Base-by-base conservation (phyloP, 2,888 invertebrate species). In the Smittia aterrima region DNA sequence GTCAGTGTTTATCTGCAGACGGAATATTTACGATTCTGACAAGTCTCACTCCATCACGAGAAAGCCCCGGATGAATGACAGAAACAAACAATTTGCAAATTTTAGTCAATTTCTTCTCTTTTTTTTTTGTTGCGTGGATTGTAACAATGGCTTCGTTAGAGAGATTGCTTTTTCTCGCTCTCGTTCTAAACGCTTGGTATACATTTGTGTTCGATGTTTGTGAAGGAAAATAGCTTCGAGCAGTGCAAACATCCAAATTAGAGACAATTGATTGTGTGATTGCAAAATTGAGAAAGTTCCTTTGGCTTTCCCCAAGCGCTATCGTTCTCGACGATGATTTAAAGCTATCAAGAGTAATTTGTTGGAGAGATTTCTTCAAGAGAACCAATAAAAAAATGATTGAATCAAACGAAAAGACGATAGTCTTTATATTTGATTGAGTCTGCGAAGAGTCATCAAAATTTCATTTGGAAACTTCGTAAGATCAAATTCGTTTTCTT, bases 251-350 rank as follows among this genome's bases (percentile, higher is more conserved):
- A 47, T 16, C 47, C 47, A 47, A 47, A 47, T 47, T 47, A 47
- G 47, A 47, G 47, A 47, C 47, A 47, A 47, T 47, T 47, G 47
- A 47, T 47, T 47, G 47, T 16, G 11, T 47, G n/a, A 47, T 47
- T n/a, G 11, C 47, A 47, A 38, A 38, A 47, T n/a, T 47, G 47
- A 47, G 11, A 3, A n/a, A 47, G 16, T 47, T 47, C 32, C 16
- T 47, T 47, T n/a, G n/a, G n/a, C 47, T 47, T 11, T 6, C 7
- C n/a, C 47, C 11, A n/a, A 47, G 2, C n/a, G 47, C 9, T 38
- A n/a, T 47, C 47, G 9, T 38, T 47, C 32, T 32, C 32, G 32
- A 32, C 32, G 32, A 32, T 6, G 32, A 6, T 32, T 32, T 32
- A 32, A 32, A 32, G 32, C 32, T 32, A 32, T 6, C 32, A 32